These are phyloP conservation scores for Porites lobata DNA, from an alignment of 92 coral and sea anemone genomes.

Conservation along the genomic window DNA sequence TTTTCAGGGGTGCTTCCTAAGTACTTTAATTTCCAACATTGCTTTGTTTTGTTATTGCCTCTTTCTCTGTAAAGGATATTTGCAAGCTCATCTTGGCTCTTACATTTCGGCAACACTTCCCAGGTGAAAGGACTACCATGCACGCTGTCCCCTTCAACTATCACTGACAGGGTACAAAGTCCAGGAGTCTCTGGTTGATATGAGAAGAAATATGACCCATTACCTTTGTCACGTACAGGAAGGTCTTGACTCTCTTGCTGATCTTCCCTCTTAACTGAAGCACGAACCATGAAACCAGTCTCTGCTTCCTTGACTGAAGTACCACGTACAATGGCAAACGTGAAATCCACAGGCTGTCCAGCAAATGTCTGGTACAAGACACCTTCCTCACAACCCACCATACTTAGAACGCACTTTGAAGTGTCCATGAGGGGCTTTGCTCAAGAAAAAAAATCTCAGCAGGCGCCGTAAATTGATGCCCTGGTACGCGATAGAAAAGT, in stretches of 20 bases:
- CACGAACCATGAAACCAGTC: no score
- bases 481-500: no score
- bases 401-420: constrained; percentile 1
- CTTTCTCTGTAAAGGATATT: no score
- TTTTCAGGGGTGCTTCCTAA: neutral
- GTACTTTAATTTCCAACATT: neutral
- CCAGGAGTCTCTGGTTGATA: constrained; percentile 46
- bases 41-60: neutral
- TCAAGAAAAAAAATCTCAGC: no score
- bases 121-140: constrained; percentile 62
- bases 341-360: constrained; percentile 12
- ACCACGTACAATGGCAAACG: neutral
- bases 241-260: constrained; percentile 1
- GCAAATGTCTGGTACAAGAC: constrained; percentile 22
- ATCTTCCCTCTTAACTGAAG: no score
- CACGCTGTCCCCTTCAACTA: constrained; percentile 45
- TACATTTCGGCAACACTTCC: no score
- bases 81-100: no score
- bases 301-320: no score
- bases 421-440: no score
- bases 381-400: constrained; percentile 28
- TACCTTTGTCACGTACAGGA: constrained; percentile 43
- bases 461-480: no score
- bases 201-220: constrained; percentile 54
- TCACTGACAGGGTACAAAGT: constrained; percentile 39